Percentiles rank a stretch among this genome's conserved stretches.
Evolutionary conservation across 2,113 vertebrate genomes (phyloP).

Genomic region (Centropristis striata): DNA sequence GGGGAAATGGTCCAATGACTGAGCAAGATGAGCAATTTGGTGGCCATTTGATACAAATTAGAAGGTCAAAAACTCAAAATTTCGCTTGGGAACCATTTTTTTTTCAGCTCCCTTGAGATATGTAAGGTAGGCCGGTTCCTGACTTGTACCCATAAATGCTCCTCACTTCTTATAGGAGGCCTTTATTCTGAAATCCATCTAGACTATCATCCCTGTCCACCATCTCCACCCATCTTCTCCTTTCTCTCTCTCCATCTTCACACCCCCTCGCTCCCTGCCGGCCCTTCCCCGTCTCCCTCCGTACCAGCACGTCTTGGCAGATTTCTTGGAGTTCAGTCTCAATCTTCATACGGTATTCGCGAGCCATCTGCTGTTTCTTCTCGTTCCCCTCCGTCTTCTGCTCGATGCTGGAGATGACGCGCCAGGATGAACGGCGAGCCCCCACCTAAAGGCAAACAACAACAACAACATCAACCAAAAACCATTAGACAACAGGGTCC

Average conservation of each 20-base stretch:
- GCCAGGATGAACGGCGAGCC: constrained; percentile 98
- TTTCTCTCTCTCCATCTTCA: not conserved
- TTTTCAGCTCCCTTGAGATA: no score
- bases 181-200: no score
- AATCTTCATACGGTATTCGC: constrained; percentile 96
- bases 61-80: no score
- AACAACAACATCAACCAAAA: not conserved
- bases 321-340: constrained; percentile 96
- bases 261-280: not conserved
- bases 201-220: no score
- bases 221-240: not conserved
- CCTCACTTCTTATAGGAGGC: no score
- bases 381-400: constrained; percentile 97
- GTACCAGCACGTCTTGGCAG: constrained; percentile 98
- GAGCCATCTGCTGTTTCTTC: constrained; percentile 98
- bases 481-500: no score
- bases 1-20: no score
- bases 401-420: constrained; percentile 99
- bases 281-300: constrained; percentile 26
- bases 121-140: no score
- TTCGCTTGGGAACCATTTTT: no score
- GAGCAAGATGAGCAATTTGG: no score
- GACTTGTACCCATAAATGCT: no score
- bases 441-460: constrained; percentile 86
- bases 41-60: no score